Evolutionary conservation across 2,797 vertebrate genomes (phyloP), one percentile per base, ranked within the genome.

Genomic region (Malurus leucopterus): DNA sequence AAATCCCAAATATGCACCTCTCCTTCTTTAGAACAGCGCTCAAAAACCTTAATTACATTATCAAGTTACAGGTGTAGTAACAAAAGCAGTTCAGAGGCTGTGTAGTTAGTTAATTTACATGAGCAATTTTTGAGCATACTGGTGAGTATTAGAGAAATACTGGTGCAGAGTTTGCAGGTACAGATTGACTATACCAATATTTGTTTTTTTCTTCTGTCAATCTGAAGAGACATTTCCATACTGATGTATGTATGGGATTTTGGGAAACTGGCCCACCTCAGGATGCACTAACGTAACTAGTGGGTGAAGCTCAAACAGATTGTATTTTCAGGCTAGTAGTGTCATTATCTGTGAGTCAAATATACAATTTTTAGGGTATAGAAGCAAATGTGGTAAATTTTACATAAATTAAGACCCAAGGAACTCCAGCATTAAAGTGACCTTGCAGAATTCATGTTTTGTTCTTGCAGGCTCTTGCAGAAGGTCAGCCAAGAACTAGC

Each of bases 401-500:
- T 57, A 34, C 8, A 8, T 53, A 76, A 86, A 67, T 59, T 40
- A 64, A 69, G 26, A 89, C 15, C 8, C 9, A 49, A 70, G 54
- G 20, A 55, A 30, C 16, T 62, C 36, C 32, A 77, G 2, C 18
- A 3, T 47, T 46, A 29, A 74, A 62, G 44, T 47, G 27, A 70
- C 65, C 30, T 70, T 74, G 27, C 24, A 16, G 18, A 88, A 38
- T 81, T 55, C 4, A 5, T 82, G 38, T 81, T 83, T 72, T 83
- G 22, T 85, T 92, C 47, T 84, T 91, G 58, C 81, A 99, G 99
- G 86, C 97, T 99, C 26, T 96, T 99, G 46, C 98, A 98, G 41
- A 89, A 94, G 6, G 98, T 99, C 53, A 99, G 98, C 90, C 65
- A 96, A 81, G 98, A 99, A 38, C 97, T 99, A n/a, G 98, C 99